Evolutionary conservation across 2,113 vertebrate species (phyloP).

Genomic region (Aphyosemion australe): DNA sequence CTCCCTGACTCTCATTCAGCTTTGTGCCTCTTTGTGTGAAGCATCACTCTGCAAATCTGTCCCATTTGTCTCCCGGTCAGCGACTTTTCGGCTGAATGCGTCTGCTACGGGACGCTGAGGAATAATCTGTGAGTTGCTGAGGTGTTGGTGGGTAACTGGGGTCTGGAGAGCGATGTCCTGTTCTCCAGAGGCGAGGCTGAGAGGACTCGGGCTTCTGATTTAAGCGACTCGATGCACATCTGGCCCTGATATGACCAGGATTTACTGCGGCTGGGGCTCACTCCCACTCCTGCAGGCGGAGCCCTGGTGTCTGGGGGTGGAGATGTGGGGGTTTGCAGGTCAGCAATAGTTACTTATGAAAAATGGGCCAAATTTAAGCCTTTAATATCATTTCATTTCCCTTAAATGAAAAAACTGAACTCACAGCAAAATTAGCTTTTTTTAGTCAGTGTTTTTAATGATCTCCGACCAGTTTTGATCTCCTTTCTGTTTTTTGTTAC

Average conservation of each 20-base stretch:
- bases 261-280: slow-evolving; percentile 30
- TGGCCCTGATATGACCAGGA: slow-evolving; percentile 21
- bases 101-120: slow-evolving; percentile 35
- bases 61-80: slow-evolving; percentile 38
- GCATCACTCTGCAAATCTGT: slow-evolving; percentile 23
- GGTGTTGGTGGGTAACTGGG: slow-evolving; percentile 18
- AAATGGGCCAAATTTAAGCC: background rate
- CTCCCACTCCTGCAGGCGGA: slow-evolving; percentile 6
- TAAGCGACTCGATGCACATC: slow-evolving; percentile 25
- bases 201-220: slow-evolving; percentile 46
- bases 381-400: no score
- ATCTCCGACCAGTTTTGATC: background rate
- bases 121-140: slow-evolving; percentile 35
- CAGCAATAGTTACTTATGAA: background rate
- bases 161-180: slow-evolving; percentile 40
- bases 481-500: no score
- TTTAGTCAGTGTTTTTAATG: background rate
- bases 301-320: background rate
- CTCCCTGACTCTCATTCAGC: slow-evolving; percentile 43
- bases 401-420: no score
- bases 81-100: slow-evolving; percentile 34
- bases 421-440: no score
- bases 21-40: slow-evolving; percentile 67
- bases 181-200: slow-evolving; percentile 15
- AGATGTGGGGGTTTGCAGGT: slow-evolving; percentile 23